Evolutionary conservation across 2,797 vertebrate genomes (phyloP).

Genomic region (Trachurus trachurus): DNA sequence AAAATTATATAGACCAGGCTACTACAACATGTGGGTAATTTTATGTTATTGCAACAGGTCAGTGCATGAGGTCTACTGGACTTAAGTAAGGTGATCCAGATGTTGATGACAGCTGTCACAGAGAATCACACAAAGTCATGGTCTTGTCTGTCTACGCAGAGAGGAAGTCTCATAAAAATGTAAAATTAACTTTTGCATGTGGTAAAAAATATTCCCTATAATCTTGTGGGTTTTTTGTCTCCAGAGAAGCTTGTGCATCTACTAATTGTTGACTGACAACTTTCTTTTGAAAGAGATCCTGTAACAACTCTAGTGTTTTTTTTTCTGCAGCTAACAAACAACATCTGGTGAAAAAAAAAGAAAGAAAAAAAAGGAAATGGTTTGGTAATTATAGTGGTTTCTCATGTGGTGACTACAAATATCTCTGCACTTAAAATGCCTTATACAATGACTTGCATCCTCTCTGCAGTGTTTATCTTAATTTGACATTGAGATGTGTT

Average conservation of each 20-base stretch:
- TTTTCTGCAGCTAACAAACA: background rate
- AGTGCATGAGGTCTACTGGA: background rate
- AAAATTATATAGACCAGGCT: background rate
- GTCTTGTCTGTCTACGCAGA: background rate
- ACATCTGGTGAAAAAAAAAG: no score
- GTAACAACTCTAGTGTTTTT: background rate
- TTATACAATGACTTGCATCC: background rate
- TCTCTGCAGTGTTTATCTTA: slow-evolving; percentile 29
- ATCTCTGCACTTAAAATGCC: slow-evolving; percentile 8
- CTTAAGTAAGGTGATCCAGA: no score
- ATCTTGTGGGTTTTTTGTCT: background rate
- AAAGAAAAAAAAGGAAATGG: no score
- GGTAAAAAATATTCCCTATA: background rate
- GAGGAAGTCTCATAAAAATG: background rate
- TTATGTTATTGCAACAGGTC: background rate
- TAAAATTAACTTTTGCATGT: background rate
- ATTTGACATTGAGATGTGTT: slow-evolving; percentile 64
- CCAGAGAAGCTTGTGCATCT: background rate
- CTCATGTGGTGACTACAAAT: background rate
- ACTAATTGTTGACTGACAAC: background rate
- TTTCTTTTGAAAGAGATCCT: background rate
- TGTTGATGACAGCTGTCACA: no score
- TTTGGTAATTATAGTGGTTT: no score
- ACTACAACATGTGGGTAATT: background rate
- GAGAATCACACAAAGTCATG: background rate